Base-by-base conservation (phyloP, 2,797 vertebrate genomes). In the Periparus ater region DNA sequence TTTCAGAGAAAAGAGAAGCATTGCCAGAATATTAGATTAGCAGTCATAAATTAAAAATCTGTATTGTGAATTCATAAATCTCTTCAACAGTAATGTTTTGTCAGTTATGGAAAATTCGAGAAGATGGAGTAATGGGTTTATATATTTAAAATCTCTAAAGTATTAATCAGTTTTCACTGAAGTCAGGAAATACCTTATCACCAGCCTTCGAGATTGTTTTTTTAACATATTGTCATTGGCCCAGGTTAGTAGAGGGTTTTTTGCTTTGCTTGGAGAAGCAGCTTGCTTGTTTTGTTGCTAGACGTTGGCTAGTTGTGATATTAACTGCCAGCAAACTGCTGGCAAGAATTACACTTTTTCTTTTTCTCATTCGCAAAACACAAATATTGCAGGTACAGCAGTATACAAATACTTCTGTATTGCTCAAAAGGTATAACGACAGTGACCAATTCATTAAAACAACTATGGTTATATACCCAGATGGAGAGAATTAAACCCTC, bases 241-340 rank as follows among this genome's bases (percentile, higher is more conserved):
- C 80, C 48, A 42, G 79, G 91, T 96, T 97, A 95, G 91, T 74
- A 60, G 75, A 82, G 76, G 75, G 82, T 72, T 91, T 82, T 90
- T 72, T n/a, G 9, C 42, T 96, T 95, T 97, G 65, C 96, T 94
- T 96, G 90, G 76, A 87, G 85, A 96, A 95, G 93, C 96, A 94
- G 76, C 88, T 88, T 91, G 93, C 96, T 96, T 96, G 95, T 87
- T 94, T 73, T 94, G 97, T 98, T 98, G 97, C 98, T 97, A 97
- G 95, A 97, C 96, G 97, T 98, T 98, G 30, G 38, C 94, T 98
- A 97, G 98, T 98, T 97, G 94, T 90, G 91, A 93, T 97, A 94
- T 96, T 98, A 96, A 91, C 96, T 97, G 92, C 96, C 94, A 96
- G 95, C 93, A 95, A 96, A 82, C 97, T 97, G 85, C 95, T 97